Evolutionary conservation across 2,797 vertebrate species (phyloP).

Genomic region (Pogonophryne albipinna): DNA sequence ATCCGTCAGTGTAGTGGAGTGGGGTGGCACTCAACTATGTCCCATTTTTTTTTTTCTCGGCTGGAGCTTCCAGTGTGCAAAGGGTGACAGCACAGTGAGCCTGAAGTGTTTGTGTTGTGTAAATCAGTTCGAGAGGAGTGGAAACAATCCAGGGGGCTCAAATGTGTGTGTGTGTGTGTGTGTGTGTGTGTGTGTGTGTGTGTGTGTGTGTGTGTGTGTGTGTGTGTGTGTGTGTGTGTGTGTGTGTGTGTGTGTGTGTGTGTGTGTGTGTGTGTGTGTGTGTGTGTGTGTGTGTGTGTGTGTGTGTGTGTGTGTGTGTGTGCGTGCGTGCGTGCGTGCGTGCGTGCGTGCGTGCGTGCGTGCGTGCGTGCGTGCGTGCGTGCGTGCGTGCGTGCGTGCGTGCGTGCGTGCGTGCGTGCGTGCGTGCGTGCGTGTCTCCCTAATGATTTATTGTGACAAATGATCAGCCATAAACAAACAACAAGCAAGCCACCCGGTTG

Average conservation of each 20-base stretch:
- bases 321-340: slow-evolving; percentile 29
- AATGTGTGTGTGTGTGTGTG: slow-evolving; percentile 40
- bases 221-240: slow-evolving; percentile 33
- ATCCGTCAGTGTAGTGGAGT: slow-evolving; percentile 69
- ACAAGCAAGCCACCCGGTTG: slow-evolving; percentile 70
- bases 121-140: slow-evolving; percentile 64
- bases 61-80: slow-evolving; percentile 47
- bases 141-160: slow-evolving; percentile 43
- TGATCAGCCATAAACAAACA: slow-evolving; percentile 80
- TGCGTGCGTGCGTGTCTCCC: slow-evolving; percentile 42
- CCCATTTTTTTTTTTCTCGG: slow-evolving; percentile 37
- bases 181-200: slow-evolving; percentile 43
- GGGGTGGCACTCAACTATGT: slow-evolving; percentile 65
- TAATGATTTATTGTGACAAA: slow-evolving; percentile 80
- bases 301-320: slow-evolving; percentile 33
- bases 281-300: slow-evolving; percentile 30
- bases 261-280: slow-evolving; percentile 34
- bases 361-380: slow-evolving; percentile 39
- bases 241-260: slow-evolving; percentile 30
- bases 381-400: slow-evolving; percentile 33
- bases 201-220: slow-evolving; percentile 30
- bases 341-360: slow-evolving; percentile 34
- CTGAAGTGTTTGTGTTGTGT: slow-evolving; percentile 70
- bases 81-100: slow-evolving; percentile 50
- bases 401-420: slow-evolving; percentile 31